A percentile compares a stretch with the other conserved stretches of the same genome.
phyloP scores from a whole-genome alignment of 1,140 invertebrate species.

The Bombus ignitus region DNA sequence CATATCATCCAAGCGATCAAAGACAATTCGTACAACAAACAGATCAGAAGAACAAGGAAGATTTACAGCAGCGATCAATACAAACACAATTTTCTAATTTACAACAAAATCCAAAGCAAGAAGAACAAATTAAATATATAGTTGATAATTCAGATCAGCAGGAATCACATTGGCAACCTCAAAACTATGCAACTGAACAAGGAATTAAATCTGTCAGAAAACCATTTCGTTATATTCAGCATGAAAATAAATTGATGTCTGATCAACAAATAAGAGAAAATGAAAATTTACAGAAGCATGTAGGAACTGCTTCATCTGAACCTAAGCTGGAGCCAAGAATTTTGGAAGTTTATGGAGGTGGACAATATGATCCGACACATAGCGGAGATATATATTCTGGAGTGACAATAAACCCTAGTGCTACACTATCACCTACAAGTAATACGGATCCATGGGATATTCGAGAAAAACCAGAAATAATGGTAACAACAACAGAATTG shows the following conservation, averaged over 20 bases:
- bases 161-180: conserved; percentile 1
- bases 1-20: conserved; percentile 64
- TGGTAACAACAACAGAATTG: conserved; percentile 16
- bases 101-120: background rate
- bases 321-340: conserved; percentile 62
- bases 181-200: background rate
- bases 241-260: conserved; percentile 16
- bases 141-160: conserved; percentile 1
- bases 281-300: background rate
- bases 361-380: conserved; percentile 64
- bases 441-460: conserved; percentile 72
- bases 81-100: conserved; percentile 1
- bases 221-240: background rate
- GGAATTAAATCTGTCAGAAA: background rate
- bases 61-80: conserved; percentile 17
- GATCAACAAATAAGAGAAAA: conserved; percentile 26
- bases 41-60: conserved; percentile 20
- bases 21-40: conserved; percentile 49
- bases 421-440: conserved; percentile 61
- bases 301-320: background rate
- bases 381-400: conserved; percentile 65
- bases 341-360: conserved; percentile 75
- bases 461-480: conserved; percentile 64
- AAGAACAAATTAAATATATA: conserved; percentile 20
- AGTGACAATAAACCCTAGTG: conserved; percentile 72